Evolutionary conservation across 2,888 invertebrate genomes (phyloP).

Genomic region (Halictus quadricinctus): DNA sequence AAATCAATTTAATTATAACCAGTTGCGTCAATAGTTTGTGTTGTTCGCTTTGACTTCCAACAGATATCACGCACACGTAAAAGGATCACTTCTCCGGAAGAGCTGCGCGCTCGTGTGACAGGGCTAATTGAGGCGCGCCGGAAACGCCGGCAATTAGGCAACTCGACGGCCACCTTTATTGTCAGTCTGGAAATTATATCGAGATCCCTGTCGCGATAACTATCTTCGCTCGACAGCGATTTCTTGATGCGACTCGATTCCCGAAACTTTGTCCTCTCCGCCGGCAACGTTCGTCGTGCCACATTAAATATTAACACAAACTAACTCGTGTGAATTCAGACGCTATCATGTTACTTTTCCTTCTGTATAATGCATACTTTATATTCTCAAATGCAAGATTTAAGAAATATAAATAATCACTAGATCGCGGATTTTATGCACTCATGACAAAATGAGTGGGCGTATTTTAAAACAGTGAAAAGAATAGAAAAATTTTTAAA

Average conservation of each 20-base stretch:
- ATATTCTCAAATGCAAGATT: too few species aligned
- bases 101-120: constrained; percentile 27
- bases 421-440: too few species aligned
- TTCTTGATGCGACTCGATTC: not conserved
- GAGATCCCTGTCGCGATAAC: constrained; percentile 10
- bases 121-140: constrained; percentile 34
- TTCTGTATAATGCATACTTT: too few species aligned
- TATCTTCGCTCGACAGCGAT: not conserved
- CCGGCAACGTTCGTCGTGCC: not conserved
- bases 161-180: constrained; percentile 7
- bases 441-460: too few species aligned
- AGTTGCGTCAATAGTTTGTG: constrained; percentile 40
- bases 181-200: constrained; percentile 7
- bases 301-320: not conserved
- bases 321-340: not conserved
- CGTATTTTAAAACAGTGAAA: too few species aligned
- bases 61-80: constrained; percentile 30
- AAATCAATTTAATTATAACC: constrained; percentile 52
- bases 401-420: too few species aligned
- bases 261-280: not conserved
- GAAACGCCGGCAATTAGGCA: constrained; percentile 5
- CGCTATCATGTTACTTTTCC: too few species aligned
- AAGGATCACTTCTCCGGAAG: constrained; percentile 35
- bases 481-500: too few species aligned
- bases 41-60: constrained; percentile 36